A percentile compares a stretch with the other conserved stretches of the same genome.
phyloP scores from a whole-genome alignment of 53 echinoderm and acorn worm genomes.

The Holothuria scabra region DNA sequence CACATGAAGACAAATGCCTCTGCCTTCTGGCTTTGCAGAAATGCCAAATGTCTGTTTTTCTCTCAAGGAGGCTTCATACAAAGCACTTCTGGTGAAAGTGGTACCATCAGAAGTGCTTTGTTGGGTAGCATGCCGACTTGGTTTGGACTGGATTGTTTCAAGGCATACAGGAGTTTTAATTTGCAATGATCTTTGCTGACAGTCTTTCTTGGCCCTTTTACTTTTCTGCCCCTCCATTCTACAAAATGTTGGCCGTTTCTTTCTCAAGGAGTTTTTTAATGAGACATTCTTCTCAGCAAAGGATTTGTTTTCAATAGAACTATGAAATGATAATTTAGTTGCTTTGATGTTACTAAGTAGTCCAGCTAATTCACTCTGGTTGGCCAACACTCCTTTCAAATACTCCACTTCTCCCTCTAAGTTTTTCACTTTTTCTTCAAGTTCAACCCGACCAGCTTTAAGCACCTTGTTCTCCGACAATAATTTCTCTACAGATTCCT shows the following conservation, averaged over 20 bases:
- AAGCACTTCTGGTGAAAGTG: background rate
- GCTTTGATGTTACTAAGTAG: constrained; percentile 70
- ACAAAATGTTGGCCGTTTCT: background rate
- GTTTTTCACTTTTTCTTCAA: constrained; percentile 42
- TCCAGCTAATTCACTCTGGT: constrained; percentile 72
- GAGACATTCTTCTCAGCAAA: background rate
- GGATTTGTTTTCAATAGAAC: constrained; percentile 1
- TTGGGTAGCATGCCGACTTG: background rate
- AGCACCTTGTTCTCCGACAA: constrained; percentile 60
- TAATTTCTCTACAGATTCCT: constrained; percentile 54
- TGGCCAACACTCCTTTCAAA: constrained; percentile 79
- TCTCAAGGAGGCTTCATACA: constrained; percentile 25
- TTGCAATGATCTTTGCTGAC: background rate
- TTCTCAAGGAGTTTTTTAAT: background rate
- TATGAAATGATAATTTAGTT: constrained; percentile 55
- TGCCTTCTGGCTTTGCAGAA: constrained; percentile 28
- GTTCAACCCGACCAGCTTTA: constrained; percentile 28
- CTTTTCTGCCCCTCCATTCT: background rate
- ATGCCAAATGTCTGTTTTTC: background rate
- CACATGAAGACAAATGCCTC: constrained; percentile 82
- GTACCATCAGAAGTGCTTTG: background rate
- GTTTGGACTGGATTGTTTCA: background rate
- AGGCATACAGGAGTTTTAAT: constrained; percentile 32
- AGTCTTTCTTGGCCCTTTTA: background rate
- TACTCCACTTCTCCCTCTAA: constrained; percentile 68